Base-by-base conservation (phyloP, 1,140 invertebrate species). In the Megalonaias nervosa region DNA sequence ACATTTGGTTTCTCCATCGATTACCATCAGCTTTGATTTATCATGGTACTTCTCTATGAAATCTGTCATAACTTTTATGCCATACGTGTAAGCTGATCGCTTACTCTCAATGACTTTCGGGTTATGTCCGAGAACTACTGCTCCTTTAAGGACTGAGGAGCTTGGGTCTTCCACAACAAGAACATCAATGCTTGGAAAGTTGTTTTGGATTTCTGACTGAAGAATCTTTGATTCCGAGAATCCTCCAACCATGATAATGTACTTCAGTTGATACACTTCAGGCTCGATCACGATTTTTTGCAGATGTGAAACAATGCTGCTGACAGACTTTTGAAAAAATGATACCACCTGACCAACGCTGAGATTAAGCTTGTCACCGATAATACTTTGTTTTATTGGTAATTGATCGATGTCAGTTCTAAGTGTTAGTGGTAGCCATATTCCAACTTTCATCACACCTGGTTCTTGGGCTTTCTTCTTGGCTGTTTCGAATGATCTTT, bases 121-220 rank as follows among this genome's bases (percentile, higher is more conserved):
- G 48, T 72, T 62, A n/a, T 64, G 58, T 14, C 71, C 71, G 13
- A 31, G 31, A 19, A 64, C 23, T 19, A 72, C 59, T n/a, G 71
- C 71, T 13, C 71, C 59, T 72, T 72, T 72, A n/a, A 72, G 31
- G 19, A 72, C 71, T n/a, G 71, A 61, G 1, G 64, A 55, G 4
- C 60, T 56, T 64, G 71, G 59, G 26, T 65, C 71, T 1, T 48
- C 26, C 3, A 61, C 60, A 48, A 64, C 38, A 48, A 64, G 17
- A 55, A 72, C 26, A 48, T 61, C 64, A 1, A 72, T 55, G 12
- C 71, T 61, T 19, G 38, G 31, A 64, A 72, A 21, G n/a, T 64
- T 48, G 6, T 16, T 19, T 64, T 64, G 38, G 19, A 72, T 72
- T 23, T 12, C 16, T 6, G 62, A 17, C 38, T 64, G 71, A 19